phyloP scores from a whole-genome alignment of 2,888 invertebrate genomes.

The Galerucella nymphaeae region DNA sequence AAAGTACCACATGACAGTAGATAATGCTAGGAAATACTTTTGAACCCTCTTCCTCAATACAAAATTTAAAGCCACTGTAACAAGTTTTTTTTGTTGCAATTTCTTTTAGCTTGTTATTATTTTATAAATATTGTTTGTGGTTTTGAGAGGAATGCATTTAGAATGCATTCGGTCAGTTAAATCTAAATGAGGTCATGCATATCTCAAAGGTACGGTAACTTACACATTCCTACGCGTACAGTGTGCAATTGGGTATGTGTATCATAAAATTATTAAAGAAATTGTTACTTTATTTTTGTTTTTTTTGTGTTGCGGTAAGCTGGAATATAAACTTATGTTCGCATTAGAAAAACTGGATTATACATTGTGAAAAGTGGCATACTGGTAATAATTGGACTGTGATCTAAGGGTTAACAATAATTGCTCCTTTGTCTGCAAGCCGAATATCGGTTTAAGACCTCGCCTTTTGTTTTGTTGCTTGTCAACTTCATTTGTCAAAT shows the following conservation, averaged over 20 bases:
- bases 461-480: too few species aligned
- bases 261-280: constrained; percentile 2
- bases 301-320: not conserved
- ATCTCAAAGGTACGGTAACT: not conserved
- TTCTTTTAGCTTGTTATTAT: not conserved
- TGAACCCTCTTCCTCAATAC: too few species aligned
- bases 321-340: not conserved
- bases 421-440: too few species aligned
- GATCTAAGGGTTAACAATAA: too few species aligned
- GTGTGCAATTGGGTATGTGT: not conserved
- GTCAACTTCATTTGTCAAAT: too few species aligned
- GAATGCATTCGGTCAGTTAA: constrained; percentile 1
- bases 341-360: not conserved
- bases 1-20: too few species aligned
- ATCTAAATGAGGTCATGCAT: constrained; percentile 2
- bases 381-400: not conserved
- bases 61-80: too few species aligned
- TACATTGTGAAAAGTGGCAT: not conserved
- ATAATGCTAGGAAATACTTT: too few species aligned
- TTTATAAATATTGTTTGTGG: constrained; percentile 4
- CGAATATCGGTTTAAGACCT: too few species aligned
- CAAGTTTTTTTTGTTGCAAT: not conserved
- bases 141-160: not conserved
- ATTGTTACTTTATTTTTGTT: not conserved
- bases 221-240: not conserved